Base-by-base conservation (phyloP, 1,140 invertebrate species). In the Pseudomyrmex cubaensis region DNA sequence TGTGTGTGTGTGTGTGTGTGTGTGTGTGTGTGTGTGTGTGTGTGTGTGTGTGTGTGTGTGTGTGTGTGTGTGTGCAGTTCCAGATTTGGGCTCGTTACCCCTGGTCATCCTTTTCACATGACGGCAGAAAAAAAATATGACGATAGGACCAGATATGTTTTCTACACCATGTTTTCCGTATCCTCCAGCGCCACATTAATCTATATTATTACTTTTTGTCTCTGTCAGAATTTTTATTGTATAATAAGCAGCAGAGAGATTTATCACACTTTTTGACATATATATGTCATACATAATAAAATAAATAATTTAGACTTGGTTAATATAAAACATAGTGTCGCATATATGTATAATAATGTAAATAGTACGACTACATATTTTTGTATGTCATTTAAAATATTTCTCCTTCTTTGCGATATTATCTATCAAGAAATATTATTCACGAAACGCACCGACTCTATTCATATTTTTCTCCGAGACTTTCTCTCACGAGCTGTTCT, bases 1-100 rank as follows among this genome's bases (percentile, higher is more conserved):
- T n/a, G n/a, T n/a, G n/a, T n/a, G n/a, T n/a, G n/a, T n/a, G n/a
- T n/a, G n/a, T n/a, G n/a, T n/a, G n/a, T n/a, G n/a, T n/a, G n/a
- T n/a, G n/a, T n/a, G n/a, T n/a, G n/a, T n/a, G n/a, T 20, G 0
- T 20, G 20, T 20, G 0, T 20, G 0, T 20, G 20, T 20, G 20
- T 20, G 20, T 20, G 20, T 20, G 20, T 20, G 20, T 20, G 20
- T 20, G 20, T 20, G 20, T 20, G 20, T 25, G 3, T 35, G 5
- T 35, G 5, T 35, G 35, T 35, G 63, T 83, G 76, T 57, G 82
- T 66, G 82, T 20, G 59, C 56, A 84, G 66, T 84, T 82, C 61
- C 66, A 85, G 64, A 84, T 78, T 85, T 59, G 62, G 64, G 82
- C 90, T 90, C 85, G 87, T 90, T 90, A 90, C 87, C 85, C 0